phyloP scores from a whole-genome alignment of 2,113 vertebrate species.

The Carlito syrichta region DNA sequence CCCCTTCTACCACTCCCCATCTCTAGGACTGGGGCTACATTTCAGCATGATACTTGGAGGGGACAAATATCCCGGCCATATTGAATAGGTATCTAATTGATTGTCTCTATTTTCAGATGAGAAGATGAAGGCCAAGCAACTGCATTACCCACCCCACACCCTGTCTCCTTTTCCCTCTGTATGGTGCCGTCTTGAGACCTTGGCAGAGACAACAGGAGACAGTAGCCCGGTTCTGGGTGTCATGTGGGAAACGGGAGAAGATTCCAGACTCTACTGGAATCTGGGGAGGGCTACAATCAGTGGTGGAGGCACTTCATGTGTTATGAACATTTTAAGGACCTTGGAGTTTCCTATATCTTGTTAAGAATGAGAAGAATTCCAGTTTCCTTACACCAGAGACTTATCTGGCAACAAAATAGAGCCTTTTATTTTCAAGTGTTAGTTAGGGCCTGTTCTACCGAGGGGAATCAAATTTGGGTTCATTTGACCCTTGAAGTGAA shows the following conservation, averaged over 20 bases:
- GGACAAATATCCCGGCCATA: no score
- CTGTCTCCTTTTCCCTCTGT: accelerated
- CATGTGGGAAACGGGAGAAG: neutral
- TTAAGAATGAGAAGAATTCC: neutral
- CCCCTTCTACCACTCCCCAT: no score
- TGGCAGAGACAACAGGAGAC: no score
- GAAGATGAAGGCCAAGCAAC: neutral
- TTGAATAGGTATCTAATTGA: no score
- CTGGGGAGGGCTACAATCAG: no score
- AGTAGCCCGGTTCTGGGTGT: neutral
- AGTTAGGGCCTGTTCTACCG: neutral
- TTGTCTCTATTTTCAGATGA: neutral
- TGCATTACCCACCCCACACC: accelerated
- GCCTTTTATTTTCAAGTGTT: neutral
- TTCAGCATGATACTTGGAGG: no score
- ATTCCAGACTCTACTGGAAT: no score
- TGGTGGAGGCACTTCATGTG: no score
- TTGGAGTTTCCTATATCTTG: neutral
- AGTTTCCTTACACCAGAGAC: accelerated
- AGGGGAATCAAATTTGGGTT: neutral
- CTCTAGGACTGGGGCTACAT: no score
- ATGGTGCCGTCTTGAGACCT: no score
- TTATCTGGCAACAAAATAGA: neutral
- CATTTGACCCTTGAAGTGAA: neutral
- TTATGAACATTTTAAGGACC: neutral